Conservation (phyloP, 2,888 invertebrate genomes). For the Drosophila atroscutellata region DNA sequence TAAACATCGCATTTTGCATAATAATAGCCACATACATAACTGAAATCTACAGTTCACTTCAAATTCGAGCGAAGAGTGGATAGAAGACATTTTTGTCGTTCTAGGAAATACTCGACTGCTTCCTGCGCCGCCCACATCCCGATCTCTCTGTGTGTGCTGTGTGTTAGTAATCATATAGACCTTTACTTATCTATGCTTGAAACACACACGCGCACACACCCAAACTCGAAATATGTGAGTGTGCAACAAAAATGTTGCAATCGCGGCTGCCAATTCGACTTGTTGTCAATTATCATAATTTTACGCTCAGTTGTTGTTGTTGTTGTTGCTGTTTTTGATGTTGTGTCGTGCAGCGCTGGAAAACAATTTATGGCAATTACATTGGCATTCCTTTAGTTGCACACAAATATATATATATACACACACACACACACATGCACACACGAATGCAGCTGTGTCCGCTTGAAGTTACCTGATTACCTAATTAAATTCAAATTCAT, state of each 20-base stretch:
- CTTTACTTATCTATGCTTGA: slow-evolving; percentile 30
- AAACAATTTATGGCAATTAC: slow-evolving; percentile 64
- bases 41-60: background rate
- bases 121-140: slow-evolving; percentile 57
- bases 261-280: slow-evolving; percentile 40
- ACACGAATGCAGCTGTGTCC: slow-evolving; percentile 11
- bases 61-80: background rate
- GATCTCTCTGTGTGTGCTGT: background rate
- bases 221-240: slow-evolving; percentile 11
- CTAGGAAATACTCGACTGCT: slow-evolving; percentile 39
- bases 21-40: background rate
- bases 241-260: slow-evolving; percentile 47
- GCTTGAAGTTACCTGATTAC: slow-evolving; percentile 30
- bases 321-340: slow-evolving; percentile 15
- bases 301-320: slow-evolving; percentile 21
- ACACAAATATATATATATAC: slow-evolving; percentile 22
- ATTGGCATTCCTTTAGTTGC: slow-evolving; percentile 47
- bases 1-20: background rate
- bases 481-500: slow-evolving; percentile 64
- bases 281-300: slow-evolving; percentile 70
- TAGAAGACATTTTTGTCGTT: slow-evolving; percentile 1
- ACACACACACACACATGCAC: background rate
- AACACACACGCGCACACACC: background rate
- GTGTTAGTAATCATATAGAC: background rate
- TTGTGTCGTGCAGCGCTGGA: slow-evolving; percentile 37